A percentile compares a stretch with the other conserved stretches of the same genome.
Conservation (phyloP, 2,888 invertebrate species). For the Pocota personata region DNA sequence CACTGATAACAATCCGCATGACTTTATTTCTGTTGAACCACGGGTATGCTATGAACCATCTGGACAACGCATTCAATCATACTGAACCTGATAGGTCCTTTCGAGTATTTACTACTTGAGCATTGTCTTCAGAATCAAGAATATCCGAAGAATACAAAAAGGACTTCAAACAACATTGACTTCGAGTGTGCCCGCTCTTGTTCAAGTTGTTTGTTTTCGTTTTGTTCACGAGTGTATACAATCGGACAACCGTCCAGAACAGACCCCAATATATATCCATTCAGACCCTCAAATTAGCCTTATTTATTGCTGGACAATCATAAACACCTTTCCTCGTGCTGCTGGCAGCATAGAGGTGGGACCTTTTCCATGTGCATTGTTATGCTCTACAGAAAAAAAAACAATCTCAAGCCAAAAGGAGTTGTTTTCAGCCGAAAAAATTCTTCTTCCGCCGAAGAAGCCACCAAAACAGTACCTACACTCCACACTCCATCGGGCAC, state of each 20-base stretch:
- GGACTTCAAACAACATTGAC: conserved; percentile 32
- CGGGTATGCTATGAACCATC: no score
- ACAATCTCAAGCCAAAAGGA: conserved; percentile 27
- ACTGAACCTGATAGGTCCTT: conserved; percentile 26
- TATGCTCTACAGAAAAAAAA: conserved; percentile 33
- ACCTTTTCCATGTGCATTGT: conserved; percentile 69
- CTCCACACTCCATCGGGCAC: conserved; percentile 56
- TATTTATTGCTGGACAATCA: conserved; percentile 75
- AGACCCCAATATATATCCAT: conserved; percentile 44
- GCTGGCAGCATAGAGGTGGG: conserved; percentile 58
- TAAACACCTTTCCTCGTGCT: conserved; percentile 74
- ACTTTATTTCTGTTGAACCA: no score
- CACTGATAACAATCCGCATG: no score
- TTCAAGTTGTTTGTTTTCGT: conserved; percentile 71
- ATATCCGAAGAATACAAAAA: conserved; percentile 5
- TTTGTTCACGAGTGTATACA: conserved; percentile 57
- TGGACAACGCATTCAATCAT: conserved; percentile 34
- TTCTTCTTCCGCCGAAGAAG: conserved; percentile 19
- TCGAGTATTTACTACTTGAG: background rate
- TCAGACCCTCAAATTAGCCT: conserved; percentile 72
- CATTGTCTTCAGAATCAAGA: conserved; percentile 40
- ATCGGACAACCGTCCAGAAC: conserved; percentile 47
- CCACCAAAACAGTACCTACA: conserved; percentile 50
- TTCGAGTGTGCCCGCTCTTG: conserved; percentile 57
- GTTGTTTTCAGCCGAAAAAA: conserved; percentile 24